Evolutionary conservation across 1,140 invertebrate genomes (phyloP), one percentile per base, ranked within the genome.

Genomic region (Lineus longissimus): DNA sequence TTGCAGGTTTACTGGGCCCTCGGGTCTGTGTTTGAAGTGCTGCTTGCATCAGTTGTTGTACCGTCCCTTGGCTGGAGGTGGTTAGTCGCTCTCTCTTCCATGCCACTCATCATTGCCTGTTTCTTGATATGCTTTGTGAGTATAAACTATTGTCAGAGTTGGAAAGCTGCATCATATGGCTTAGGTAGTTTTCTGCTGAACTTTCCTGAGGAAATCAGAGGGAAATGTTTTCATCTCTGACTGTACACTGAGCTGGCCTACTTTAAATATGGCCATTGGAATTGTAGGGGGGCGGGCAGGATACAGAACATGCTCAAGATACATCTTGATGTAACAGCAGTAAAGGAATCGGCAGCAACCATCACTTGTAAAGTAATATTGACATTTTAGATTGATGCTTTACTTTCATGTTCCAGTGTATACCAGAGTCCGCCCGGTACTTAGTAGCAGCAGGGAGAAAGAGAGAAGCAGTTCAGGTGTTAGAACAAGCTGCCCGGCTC

Each of bases 401-500:
- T n/a, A n/a, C n/a, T n/a, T n/a, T n/a, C n/a, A n/a, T n/a, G n/a
- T n/a, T n/a, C n/a, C n/a, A 78, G 77, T 70, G 66, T 55, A 80
- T 95, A 54, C 94, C 94, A 51, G 94, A 96, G 83, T 95, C 93
- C 68, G 91, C 92, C 13, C 84, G 92, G 55, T 97, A 87, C 81
- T 87, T 94, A 71, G 91, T 95, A 29, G 88, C 91, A 13, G 88
- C 87, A 70, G 94, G 94, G 2, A 86, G 90, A 73, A 87, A 87
- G 30, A 91, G 95, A 43, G 90, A 91, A 81, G 94, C 94, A 11
- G 79, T 93, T 54, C 84, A 85, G 57, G 92, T 91, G 23, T 82
- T 97, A 40, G 86, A 93, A 83, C 84, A 88, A 81, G 88, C 91
- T 55, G 93, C 94, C 0, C 84, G 87, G 77, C 89, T 93, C 73